Conservation (phyloP, 2,113 vertebrate genomes). For the Rostratula benghalensis region DNA sequence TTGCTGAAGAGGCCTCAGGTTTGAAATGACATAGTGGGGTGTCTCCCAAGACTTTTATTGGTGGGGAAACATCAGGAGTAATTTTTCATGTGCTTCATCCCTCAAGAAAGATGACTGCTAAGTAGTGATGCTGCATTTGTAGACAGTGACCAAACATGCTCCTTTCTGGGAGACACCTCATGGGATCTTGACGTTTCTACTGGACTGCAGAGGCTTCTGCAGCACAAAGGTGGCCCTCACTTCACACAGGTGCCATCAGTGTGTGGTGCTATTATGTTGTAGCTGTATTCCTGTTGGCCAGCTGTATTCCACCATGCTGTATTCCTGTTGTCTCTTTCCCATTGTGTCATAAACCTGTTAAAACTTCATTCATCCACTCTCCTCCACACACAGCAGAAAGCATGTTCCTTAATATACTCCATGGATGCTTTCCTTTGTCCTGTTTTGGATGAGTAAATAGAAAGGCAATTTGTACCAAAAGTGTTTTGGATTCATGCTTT, state of each 20-base stretch:
- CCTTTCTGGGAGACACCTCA: not conserved
- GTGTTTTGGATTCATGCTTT: not conserved
- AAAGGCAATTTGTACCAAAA: not conserved
- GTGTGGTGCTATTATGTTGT: not conserved
- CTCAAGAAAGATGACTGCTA: not conserved
- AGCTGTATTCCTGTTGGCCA: not conserved
- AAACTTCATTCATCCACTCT: not conserved
- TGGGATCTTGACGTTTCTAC: not conserved
- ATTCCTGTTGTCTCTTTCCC: not conserved
- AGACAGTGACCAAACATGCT: not conserved
- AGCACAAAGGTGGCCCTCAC: fast-evolving
- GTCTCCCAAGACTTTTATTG: not conserved
- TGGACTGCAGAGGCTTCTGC: not conserved
- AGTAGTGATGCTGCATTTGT: not conserved
- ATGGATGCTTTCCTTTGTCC: not conserved
- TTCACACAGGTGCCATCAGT: not conserved
- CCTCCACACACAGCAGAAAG: not conserved
- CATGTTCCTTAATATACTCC: not conserved
- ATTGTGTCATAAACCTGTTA: not conserved
- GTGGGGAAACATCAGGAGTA: not conserved
- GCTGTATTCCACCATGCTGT: not conserved
- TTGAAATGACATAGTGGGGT: not conserved
- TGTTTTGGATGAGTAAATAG: not conserved
- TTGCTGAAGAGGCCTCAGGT: not conserved
- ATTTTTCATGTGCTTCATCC: not conserved